Evolutionary conservation across 2,888 invertebrate genomes (phyloP).

Genomic region (Drosophila tripunctata): DNA sequence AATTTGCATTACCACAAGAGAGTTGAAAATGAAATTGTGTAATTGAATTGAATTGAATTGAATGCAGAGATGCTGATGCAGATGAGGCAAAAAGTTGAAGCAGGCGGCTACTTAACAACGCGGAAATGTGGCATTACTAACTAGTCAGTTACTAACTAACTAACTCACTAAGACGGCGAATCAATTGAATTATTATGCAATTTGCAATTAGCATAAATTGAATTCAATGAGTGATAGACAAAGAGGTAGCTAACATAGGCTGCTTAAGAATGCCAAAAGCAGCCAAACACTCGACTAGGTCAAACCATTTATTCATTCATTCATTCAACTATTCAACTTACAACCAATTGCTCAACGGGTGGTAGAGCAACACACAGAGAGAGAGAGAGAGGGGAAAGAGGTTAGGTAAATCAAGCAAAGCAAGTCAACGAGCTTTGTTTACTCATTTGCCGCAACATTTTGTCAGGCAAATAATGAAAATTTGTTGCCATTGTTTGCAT

Average conservation of each 20-base stretch:
- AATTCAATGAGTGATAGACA: constrained; percentile 39
- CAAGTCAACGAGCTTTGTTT: constrained; percentile 53
- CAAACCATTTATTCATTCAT: constrained; percentile 50
- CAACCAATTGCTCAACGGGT: constrained; percentile 42
- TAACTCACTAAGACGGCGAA: constrained; percentile 42
- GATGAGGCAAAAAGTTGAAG: constrained; percentile 15
- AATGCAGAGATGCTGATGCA: constrained; percentile 60
- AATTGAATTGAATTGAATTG: constrained; percentile 72
- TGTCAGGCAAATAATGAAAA: constrained; percentile 74
- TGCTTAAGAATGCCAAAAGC: constrained; percentile 58
- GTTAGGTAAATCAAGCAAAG: constrained; percentile 13
- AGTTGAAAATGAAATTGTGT: constrained; percentile 51
- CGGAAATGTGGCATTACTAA: constrained; percentile 55
- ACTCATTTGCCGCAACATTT: constrained; percentile 68
- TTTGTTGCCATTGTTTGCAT: constrained; percentile 70
- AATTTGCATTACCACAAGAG: constrained; percentile 63
- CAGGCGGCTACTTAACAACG: constrained; percentile 56
- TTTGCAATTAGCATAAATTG: constrained; percentile 81
- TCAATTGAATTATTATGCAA: constrained; percentile 79
- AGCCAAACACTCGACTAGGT: constrained; percentile 72
- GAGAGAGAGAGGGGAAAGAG: background rate
- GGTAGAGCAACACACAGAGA: background rate
- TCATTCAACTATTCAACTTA: background rate
- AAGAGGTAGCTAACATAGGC: constrained; percentile 7
- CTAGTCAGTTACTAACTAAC: constrained; percentile 47